Conservation (phyloP, 2,888 invertebrate genomes). For the Aspidiotus rigidus region DNA sequence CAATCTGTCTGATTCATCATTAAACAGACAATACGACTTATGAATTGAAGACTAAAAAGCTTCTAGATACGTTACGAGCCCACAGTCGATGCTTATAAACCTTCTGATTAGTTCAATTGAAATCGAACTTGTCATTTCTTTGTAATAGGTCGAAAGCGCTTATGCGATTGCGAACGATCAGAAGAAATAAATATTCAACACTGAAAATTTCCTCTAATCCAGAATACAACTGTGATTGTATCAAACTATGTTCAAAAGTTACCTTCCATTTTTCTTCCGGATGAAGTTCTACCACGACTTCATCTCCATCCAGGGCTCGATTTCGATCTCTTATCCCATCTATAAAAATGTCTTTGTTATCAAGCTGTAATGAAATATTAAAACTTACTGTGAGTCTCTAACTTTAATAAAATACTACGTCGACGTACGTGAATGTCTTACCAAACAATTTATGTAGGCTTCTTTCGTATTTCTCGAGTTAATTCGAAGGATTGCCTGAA, state of each 20-base stretch:
- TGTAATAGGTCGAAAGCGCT: no score
- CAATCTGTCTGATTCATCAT: no score
- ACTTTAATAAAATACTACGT: neutral
- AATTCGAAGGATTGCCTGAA: conserved; percentile 16
- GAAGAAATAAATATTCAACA: no score
- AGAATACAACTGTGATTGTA: no score
- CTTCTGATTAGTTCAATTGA: no score
- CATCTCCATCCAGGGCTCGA: conserved; percentile 74
- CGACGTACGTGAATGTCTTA: neutral
- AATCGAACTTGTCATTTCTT: no score
- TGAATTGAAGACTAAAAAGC: no score
- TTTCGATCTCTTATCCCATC: conserved; percentile 62
- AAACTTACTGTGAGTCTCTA: neutral
- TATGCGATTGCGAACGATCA: no score
- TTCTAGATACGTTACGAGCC: no score
- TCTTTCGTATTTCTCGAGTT: conserved; percentile 15
- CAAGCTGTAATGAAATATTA: conserved; percentile 42
- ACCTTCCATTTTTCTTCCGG: conserved; percentile 37
- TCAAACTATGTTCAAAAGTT: conserved; percentile 8
- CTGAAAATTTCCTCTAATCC: no score
- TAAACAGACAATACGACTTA: no score
- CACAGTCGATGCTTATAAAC: no score
- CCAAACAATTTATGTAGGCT: conserved; percentile 8
- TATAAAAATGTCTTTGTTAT: conserved; percentile 63
- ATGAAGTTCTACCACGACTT: conserved; percentile 48